Percentiles rank a stretch among this genome's conserved stretches.
phyloP scores from a whole-genome alignment of 2,113 vertebrate species.

The Kryptolebias marmoratus region DNA sequence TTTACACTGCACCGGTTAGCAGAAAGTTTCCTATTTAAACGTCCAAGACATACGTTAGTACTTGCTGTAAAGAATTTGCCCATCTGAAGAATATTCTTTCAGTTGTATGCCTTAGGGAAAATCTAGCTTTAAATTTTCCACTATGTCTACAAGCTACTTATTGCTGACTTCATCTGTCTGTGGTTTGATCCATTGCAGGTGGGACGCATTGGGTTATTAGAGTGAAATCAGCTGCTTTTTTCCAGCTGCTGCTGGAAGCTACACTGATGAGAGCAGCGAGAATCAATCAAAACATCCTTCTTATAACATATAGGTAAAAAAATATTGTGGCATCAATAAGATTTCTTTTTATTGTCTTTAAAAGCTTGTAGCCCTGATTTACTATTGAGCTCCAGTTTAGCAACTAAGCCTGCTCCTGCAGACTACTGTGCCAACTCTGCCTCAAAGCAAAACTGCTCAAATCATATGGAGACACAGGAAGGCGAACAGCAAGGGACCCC shows the following conservation, averaged over 20 bases:
- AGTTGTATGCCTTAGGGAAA: conserved; percentile 3
- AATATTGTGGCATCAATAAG: neutral
- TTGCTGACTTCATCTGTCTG: conserved; percentile 19
- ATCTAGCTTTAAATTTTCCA: conserved; percentile 15
- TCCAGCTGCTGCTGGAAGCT: conserved; percentile 16
- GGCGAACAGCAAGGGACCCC: too few relatives aligned
- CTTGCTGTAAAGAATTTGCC: neutral
- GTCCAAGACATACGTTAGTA: neutral
- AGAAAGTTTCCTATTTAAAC: neutral
- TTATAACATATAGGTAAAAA: neutral
- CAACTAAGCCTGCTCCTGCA: too few relatives aligned
- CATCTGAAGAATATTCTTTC: neutral
- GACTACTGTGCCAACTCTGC: too few relatives aligned
- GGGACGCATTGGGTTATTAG: neutral
- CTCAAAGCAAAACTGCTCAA: too few relatives aligned
- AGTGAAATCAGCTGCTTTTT: conserved; percentile 22
- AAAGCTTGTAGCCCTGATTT: too few relatives aligned
- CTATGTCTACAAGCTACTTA: neutral
- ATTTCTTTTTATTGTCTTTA: neutral
- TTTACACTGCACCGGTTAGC: too few relatives aligned
- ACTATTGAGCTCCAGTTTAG: too few relatives aligned
- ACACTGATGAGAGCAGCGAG: conserved; percentile 8
- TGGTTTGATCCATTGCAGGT: conserved; percentile 20
- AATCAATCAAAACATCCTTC: neutral
- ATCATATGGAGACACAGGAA: too few relatives aligned